Evolutionary conservation across 2,888 invertebrate species (phyloP), one percentile per base, ranked within the genome.

Genomic region (Nephrocerus scutellatus): DNA sequence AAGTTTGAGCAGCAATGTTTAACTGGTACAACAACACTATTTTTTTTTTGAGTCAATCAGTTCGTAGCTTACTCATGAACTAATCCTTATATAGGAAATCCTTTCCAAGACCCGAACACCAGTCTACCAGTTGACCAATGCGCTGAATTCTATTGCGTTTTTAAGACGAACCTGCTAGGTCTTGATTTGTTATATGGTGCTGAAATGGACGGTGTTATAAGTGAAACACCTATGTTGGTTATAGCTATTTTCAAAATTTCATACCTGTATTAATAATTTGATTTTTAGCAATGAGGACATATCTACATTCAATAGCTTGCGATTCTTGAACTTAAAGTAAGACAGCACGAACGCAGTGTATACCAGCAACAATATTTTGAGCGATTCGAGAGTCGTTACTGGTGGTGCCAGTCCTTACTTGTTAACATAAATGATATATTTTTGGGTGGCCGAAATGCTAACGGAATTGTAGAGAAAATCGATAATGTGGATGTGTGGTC

Each of bases 391-490:
- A 57, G 70, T 2, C 48, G 71, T 6, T 82, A 80, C 54, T 86
- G 85, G 84, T 88, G 86, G 86, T 75, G 79, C 37, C 87, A 88
- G 59, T 81, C 81, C 35, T 84, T 81, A 60, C 70, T 86, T 19
- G 78, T 76, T 25, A 82, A 82, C 6, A 74, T 86, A 34, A 70
- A 78, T 18, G 73, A 73, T 47, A 72, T 87, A 39, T 59, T 84
- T 14, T 79, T 81, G 63, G 88, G 88, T 4, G 77, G 78, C 49
- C 71, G 85, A 51, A 74, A 82, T 63, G 78, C 82, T 52, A 58
- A 71, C 49, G 85, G 85, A 2, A 64, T 79, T 40, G 82, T 88
- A 0, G 65, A 71, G 40, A 62, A 74, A 47, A 59, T 85, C 5
- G 69, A 66, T 56, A 67, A 56, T 60, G 74, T 70, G 51, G 58